Evolutionary conservation across 2,797 vertebrate species (phyloP).

Genomic region (Dipus sagitta): DNA sequence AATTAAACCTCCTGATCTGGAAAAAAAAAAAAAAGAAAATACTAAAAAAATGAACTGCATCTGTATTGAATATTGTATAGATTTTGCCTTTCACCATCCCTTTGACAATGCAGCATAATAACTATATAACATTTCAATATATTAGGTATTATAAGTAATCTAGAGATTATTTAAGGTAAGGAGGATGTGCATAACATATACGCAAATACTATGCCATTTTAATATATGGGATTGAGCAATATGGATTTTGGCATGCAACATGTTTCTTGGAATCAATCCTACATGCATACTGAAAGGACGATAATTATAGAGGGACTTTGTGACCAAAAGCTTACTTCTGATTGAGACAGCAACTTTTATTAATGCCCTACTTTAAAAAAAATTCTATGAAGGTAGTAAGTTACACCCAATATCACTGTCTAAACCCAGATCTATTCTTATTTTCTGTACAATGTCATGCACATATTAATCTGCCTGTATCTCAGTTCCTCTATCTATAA

Average conservation of each 20-base stretch:
- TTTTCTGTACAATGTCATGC: not conserved
- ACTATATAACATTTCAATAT: not conserved
- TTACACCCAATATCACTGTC: not conserved
- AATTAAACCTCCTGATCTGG: conserved; percentile 96
- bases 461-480: not conserved
- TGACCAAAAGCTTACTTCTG: not conserved
- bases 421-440: not conserved
- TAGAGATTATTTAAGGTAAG: not conserved
- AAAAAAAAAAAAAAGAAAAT: not conserved
- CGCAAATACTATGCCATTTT: not conserved
- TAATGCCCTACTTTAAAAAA: not conserved
- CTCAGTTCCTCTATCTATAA: not conserved
- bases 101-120: not conserved
- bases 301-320: not conserved
- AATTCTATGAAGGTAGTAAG: conserved; percentile 2
- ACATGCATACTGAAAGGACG: not conserved
- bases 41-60: not conserved
- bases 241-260: not conserved
- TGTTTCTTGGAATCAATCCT: not conserved
- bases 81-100: not conserved
- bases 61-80: not conserved
- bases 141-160: not conserved
- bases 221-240: not conserved
- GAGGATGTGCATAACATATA: too few relatives aligned
- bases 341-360: not conserved